A percentile compares a stretch with the other conserved stretches of the same genome.
phyloP scores from a whole-genome alignment of 2,888 invertebrate species.

The Melikaiella ostensackeni region DNA sequence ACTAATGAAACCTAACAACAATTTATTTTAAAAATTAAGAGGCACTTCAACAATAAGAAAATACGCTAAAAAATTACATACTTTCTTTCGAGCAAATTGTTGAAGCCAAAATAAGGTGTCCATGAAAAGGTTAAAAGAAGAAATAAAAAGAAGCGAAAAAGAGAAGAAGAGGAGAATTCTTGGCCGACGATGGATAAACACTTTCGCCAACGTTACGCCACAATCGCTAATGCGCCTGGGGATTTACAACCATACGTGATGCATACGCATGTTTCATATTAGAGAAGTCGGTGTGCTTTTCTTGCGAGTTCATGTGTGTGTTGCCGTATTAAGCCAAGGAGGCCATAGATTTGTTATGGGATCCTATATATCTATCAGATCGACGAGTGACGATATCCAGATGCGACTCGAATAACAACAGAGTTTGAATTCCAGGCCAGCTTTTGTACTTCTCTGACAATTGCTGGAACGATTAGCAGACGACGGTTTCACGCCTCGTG shows the following conservation, averaged over 20 bases:
- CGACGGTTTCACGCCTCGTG: background rate
- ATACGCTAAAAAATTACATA: background rate
- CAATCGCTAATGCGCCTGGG: conserved; percentile 12
- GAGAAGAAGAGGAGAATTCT: background rate
- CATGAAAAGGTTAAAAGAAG: background rate
- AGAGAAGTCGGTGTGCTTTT: background rate
- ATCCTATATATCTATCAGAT: conserved; percentile 11
- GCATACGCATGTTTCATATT: conserved; percentile 16
- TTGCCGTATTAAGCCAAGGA: background rate
- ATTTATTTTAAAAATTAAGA: too few relatives aligned
- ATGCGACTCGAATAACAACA: conserved; percentile 19
- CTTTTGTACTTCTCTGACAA: background rate
- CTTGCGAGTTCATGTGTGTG: background rate
- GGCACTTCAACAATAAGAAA: background rate
- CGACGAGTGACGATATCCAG: conserved; percentile 18
- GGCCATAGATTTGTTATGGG: conserved; percentile 5
- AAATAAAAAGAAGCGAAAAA: conserved; percentile 11
- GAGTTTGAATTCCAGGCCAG: background rate
- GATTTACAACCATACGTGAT: conserved; percentile 6
- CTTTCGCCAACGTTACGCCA: conserved; percentile 8
- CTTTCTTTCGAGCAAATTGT: background rate
- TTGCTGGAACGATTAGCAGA: conserved; percentile 13
- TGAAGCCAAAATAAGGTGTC: too few relatives aligned
- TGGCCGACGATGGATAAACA: background rate
- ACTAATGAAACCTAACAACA: too few relatives aligned